phyloP scores from a whole-genome alignment of 2,797 vertebrate species.

The Chelonia mydas region DNA sequence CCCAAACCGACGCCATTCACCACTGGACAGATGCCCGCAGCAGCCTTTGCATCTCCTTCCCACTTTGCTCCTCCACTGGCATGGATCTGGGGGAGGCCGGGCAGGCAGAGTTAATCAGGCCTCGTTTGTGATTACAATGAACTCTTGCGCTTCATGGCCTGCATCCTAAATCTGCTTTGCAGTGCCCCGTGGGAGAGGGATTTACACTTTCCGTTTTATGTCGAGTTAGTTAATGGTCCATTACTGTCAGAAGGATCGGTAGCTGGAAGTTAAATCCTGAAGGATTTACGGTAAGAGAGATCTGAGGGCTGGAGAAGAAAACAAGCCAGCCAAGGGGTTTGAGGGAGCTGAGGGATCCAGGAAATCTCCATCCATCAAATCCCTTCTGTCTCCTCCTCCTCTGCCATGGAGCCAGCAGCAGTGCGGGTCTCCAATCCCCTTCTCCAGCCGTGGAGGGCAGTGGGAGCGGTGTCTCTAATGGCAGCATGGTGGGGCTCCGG shows the following conservation, averaged over 20 bases:
- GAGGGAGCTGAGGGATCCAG: rapidly evolving
- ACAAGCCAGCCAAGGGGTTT: neutral
- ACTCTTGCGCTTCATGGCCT: slow-evolving; percentile 57
- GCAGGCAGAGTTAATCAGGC: slow-evolving; percentile 63
- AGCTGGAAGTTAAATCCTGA: slow-evolving; percentile 65
- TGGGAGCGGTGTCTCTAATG: neutral
- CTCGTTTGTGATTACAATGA: slow-evolving; percentile 35
- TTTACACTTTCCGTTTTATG: slow-evolving; percentile 74
- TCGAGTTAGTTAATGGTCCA: slow-evolving; percentile 76
- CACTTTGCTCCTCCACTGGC: neutral
- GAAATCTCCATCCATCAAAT: neutral
- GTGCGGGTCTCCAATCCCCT: neutral
- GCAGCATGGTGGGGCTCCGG: neutral
- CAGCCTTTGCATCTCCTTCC: neutral
- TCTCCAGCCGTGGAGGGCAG: neutral
- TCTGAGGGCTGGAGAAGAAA: slow-evolving; percentile 18
- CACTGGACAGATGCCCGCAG: neutral
- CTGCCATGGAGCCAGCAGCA: neutral
- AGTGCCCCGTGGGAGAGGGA: slow-evolving; percentile 65
- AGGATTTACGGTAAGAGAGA: slow-evolving; percentile 60
- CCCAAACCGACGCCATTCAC: neutral
- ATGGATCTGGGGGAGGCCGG: neutral
- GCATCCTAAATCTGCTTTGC: slow-evolving; percentile 70
- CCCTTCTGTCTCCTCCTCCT: neutral
- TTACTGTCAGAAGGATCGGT: slow-evolving; percentile 76